These are phyloP conservation scores for Tupiocoris notatus DNA, from an alignment of 2,888 invertebrate genomes.

Conservation along the genomic window DNA sequence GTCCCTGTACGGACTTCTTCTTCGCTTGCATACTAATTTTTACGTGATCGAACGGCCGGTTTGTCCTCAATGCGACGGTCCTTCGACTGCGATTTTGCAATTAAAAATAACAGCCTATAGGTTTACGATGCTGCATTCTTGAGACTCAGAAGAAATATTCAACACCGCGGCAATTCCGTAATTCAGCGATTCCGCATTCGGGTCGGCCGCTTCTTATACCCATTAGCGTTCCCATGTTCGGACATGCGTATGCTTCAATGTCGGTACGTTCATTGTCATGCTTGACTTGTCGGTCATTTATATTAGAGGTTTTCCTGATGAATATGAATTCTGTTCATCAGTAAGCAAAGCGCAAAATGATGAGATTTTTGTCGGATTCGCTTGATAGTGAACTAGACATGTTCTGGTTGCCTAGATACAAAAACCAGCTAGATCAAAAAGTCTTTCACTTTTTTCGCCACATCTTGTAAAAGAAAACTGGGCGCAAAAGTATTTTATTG, in stretches of 20 bases:
- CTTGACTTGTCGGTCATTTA: neutral
- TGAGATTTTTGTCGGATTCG: no score
- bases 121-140: neutral
- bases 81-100: neutral
- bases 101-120: neutral
- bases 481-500: no score
- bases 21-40: slow-evolving; percentile 34
- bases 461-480: no score
- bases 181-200: neutral
- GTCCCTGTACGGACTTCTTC: neutral
- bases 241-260: neutral
- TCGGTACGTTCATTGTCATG: neutral
- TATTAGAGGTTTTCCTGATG: no score
- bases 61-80: slow-evolving; percentile 26
- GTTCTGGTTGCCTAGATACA: no score
- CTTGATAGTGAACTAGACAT: no score
- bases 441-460: no score
- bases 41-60: slow-evolving; percentile 18
- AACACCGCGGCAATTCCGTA: neutral
- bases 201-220: neutral
- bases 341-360: no score
- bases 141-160: neutral
- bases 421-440: no score
- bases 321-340: no score
- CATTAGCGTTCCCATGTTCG: neutral